Percentiles rank a stretch among this genome's conserved stretches.
Conservation (phyloP, 2,888 invertebrate species). For the Fragum whitleyi region DNA sequence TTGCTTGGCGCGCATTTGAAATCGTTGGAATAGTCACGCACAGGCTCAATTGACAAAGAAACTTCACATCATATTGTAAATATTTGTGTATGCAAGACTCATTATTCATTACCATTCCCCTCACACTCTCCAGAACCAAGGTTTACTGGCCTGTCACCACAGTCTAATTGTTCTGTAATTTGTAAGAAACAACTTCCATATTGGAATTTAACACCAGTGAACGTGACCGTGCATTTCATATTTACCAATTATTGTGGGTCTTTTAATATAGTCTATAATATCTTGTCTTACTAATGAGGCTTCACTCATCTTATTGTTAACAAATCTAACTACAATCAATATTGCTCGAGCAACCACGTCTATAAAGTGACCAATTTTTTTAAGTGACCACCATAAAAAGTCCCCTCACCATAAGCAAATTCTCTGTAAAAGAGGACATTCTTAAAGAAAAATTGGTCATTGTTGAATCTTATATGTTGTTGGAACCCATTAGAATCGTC, state of each 20-base stretch:
- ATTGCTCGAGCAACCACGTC: too few species aligned
- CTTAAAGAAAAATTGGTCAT: too few species aligned
- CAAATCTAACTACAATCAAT: too few species aligned
- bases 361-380: too few species aligned
- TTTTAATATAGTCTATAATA: background rate
- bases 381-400: too few species aligned
- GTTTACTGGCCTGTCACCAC: background rate
- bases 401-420: too few species aligned
- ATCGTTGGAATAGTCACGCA: too few species aligned
- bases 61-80: background rate
- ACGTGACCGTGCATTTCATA: slow-evolving; percentile 34
- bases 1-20: too few species aligned
- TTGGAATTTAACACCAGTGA: slow-evolving; percentile 38
- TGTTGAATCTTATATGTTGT: too few species aligned
- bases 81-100: slow-evolving; percentile 14
- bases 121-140: slow-evolving; percentile 9
- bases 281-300: background rate
- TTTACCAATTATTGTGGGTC: background rate
- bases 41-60: too few species aligned
- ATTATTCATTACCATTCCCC: slow-evolving; percentile 17
- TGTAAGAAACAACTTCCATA: slow-evolving; percentile 36
- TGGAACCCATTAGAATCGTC: too few species aligned
- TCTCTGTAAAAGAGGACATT: too few species aligned
- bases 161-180: slow-evolving; percentile 48
- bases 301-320: background rate